Evolutionary conservation across 2,888 invertebrate genomes (phyloP).

Genomic region (Chromoteleia sp.): DNA sequence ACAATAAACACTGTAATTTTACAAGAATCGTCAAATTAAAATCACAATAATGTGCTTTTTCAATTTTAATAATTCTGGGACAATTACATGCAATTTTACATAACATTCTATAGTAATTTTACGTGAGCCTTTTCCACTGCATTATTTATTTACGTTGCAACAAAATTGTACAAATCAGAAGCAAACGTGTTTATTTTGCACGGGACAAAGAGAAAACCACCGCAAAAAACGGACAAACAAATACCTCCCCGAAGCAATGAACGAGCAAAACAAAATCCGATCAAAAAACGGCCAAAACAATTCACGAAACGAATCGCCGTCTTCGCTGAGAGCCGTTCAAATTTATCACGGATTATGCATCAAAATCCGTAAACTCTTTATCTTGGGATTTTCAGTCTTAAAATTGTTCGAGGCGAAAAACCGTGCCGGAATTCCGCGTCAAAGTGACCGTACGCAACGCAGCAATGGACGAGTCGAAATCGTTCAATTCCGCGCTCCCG

Average conservation of each 20-base stretch:
- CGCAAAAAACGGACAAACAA: no score
- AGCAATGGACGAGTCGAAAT: conserved; percentile 46
- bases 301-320: background rate
- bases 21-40: background rate
- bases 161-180: background rate
- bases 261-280: background rate
- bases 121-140: background rate
- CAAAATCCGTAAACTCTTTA: no score
- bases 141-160: background rate
- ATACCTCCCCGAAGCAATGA: background rate
- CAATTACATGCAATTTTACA: background rate
- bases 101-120: no score
- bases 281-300: background rate
- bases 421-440: background rate
- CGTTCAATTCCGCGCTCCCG: conserved; percentile 7
- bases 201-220: background rate
- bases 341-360: no score
- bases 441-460: background rate
- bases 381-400: no score
- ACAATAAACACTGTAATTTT: no score
- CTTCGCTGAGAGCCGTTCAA: background rate
- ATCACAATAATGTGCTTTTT: background rate
- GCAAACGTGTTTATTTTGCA: background rate
- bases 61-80: no score
- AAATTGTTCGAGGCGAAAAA: background rate